phyloP scores from a whole-genome alignment of 37 sponge, comb jelly and placozoan species.

The Ianthella basta region DNA sequence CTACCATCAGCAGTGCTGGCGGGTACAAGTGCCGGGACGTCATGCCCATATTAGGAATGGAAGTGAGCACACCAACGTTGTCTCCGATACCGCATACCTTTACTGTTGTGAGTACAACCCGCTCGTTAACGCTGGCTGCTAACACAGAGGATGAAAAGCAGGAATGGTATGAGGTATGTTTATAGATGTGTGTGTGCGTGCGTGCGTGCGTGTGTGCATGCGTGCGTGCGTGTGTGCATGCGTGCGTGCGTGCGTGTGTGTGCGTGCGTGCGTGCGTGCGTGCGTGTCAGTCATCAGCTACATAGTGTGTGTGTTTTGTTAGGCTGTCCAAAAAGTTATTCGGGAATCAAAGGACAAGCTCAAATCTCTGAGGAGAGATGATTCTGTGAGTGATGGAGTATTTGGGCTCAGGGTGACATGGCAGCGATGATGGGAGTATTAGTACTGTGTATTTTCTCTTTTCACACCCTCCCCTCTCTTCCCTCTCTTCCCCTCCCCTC shows the following conservation, averaged over 20 bases:
- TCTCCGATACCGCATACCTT: slow-evolving; percentile 63
- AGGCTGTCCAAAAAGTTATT: slow-evolving; percentile 14
- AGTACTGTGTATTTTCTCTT: too few species aligned
- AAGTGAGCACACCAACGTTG: slow-evolving; percentile 58
- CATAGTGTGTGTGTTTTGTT: neutral
- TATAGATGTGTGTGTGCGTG: neutral
- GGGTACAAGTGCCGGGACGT: slow-evolving; percentile 71
- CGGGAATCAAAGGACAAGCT: neutral
- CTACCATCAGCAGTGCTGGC: slow-evolving; percentile 41
- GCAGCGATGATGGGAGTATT: too few species aligned
- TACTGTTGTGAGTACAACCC: slow-evolving; percentile 68
- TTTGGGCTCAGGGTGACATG: too few species aligned
- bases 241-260: slow-evolving; percentile 17
- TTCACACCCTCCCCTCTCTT: neutral
- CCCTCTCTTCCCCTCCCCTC: neutral
- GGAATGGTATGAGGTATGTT: slow-evolving; percentile 64
- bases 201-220: neutral
- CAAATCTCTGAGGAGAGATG: neutral
- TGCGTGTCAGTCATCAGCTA: neutral
- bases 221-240: neutral
- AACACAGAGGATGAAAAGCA: slow-evolving; percentile 75
- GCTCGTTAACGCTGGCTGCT: slow-evolving; percentile 70
- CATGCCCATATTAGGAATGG: slow-evolving; percentile 61
- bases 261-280: neutral
- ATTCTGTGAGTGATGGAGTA: neutral